phyloP scores from a whole-genome alignment of 2,797 vertebrate genomes.

The Arctocebus calabarensis region DNA sequence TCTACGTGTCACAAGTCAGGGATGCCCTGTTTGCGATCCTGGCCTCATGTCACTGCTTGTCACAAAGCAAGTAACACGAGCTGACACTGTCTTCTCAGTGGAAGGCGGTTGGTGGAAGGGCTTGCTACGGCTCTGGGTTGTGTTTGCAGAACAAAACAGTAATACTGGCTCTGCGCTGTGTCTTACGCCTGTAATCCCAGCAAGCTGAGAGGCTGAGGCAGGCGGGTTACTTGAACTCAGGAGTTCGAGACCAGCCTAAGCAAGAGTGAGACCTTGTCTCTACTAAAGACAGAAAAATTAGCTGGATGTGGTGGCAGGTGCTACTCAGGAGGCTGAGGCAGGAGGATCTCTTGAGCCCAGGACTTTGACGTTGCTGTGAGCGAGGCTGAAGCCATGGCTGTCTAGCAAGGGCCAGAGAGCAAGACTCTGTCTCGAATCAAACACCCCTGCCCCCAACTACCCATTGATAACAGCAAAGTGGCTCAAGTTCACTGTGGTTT shows the following conservation, averaged over 20 bases:
- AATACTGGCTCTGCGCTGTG: no score
- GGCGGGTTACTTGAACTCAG: background rate
- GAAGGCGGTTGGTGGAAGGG: no score
- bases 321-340: background rate
- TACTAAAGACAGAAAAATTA: background rate
- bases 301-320: background rate
- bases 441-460: background rate
- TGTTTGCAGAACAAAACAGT: background rate
- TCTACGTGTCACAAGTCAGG: background rate
- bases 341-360: background rate
- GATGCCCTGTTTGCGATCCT: accelerated
- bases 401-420: background rate
- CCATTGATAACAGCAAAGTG: accelerated
- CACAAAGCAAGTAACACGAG: background rate
- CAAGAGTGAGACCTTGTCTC: background rate
- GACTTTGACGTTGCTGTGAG: background rate
- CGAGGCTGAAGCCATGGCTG: background rate
- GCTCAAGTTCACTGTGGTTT: background rate
- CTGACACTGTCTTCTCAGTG: background rate
- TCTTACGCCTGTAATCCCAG: background rate
- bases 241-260: background rate
- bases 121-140: background rate
- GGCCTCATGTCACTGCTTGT: accelerated
- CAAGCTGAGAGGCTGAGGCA: background rate
- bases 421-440: background rate